These are phyloP conservation scores for Monopterus albus DNA, from an alignment of 2,113 vertebrate species.

Conservation along the genomic window DNA sequence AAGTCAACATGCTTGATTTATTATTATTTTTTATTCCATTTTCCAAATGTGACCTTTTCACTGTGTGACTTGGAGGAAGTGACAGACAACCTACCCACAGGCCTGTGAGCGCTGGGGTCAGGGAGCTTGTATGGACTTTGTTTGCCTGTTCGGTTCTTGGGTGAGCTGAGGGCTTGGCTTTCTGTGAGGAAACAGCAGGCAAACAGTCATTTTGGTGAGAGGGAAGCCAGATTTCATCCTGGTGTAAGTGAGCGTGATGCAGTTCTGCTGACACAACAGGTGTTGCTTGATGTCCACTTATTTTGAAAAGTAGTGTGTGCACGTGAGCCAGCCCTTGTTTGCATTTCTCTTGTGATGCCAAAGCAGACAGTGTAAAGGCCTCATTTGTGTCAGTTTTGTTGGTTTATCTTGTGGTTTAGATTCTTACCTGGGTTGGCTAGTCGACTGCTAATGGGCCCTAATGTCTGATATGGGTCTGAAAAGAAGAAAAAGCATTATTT, in stretches of 20 bases:
- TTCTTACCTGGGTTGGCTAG: slow-evolving; percentile 97
- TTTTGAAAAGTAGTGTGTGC: slow-evolving; percentile 33
- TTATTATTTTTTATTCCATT: slow-evolving; percentile 20
- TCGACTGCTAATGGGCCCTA: slow-evolving; percentile 95
- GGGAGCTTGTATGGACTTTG: slow-evolving; percentile 79
- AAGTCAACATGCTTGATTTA: neutral
- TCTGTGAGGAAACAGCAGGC: slow-evolving; percentile 84
- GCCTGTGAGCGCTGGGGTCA: slow-evolving; percentile 83
- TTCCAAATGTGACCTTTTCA: slow-evolving; percentile 82
- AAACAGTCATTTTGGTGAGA: slow-evolving; percentile 71
- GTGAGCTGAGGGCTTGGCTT: slow-evolving; percentile 74
- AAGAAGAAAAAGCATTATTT: slow-evolving; percentile 29
- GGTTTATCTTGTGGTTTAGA: neutral
- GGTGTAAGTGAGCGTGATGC: slow-evolving; percentile 37
- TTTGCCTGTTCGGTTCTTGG: slow-evolving; percentile 82
- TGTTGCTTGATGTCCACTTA: slow-evolving; percentile 31
- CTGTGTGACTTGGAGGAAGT: slow-evolving; percentile 67
- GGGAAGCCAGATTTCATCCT: slow-evolving; percentile 57
- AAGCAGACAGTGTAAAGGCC: slow-evolving; percentile 81
- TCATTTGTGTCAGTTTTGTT: slow-evolving; percentile 63
- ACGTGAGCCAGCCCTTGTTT: slow-evolving; percentile 20
- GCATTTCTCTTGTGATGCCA: slow-evolving; percentile 43
- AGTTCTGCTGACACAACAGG: slow-evolving; percentile 49
- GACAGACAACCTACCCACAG: slow-evolving; percentile 82
- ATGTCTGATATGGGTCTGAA: slow-evolving; percentile 96